Percentiles rank a stretch among this genome's conserved stretches.
These are phyloP conservation scores for Tetramorium parvispinum DNA, from an alignment of 1,140 invertebrate species.

Conservation along the genomic window DNA sequence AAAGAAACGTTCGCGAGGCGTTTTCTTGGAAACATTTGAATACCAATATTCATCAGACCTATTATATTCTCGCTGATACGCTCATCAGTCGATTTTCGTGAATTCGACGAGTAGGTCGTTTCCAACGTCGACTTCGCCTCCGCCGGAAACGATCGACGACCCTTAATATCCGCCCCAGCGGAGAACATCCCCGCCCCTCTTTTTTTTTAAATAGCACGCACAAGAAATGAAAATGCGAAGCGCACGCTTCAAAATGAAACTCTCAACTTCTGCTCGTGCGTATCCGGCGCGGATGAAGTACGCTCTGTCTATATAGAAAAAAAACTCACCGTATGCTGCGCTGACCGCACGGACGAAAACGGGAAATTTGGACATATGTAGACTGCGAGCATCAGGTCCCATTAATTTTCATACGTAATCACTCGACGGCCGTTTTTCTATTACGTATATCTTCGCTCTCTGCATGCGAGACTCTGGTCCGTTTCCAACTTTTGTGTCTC, in stretches of 20 bases:
- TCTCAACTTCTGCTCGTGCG: not conserved
- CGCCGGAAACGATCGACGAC: slow-evolving; percentile 36
- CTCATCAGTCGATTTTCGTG: slow-evolving; percentile 34
- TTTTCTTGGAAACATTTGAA: slow-evolving; percentile 83
- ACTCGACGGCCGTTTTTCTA: slow-evolving; percentile 59
- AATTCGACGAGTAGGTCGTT: slow-evolving; percentile 29
- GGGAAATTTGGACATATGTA: slow-evolving; percentile 34
- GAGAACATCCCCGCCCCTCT: not conserved
- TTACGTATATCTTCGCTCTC: slow-evolving; percentile 73
- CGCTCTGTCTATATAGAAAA: not conserved
- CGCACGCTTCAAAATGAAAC: not conserved
- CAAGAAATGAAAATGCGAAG: slow-evolving; percentile 25
- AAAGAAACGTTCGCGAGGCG: slow-evolving; percentile 26
- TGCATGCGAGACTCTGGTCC: slow-evolving; percentile 77
- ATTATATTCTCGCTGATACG: slow-evolving; percentile 44
- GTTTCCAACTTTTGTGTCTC: slow-evolving; percentile 75
- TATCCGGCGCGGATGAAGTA: not conserved
- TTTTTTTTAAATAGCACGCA: slow-evolving; percentile 9
- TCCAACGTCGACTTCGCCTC: slow-evolving; percentile 29
- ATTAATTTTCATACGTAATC: slow-evolving; percentile 64
- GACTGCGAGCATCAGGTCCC: slow-evolving; percentile 48
- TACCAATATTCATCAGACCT: slow-evolving; percentile 82
- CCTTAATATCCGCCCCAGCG: slow-evolving; percentile 14
- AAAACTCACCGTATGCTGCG: slow-evolving; percentile 16
- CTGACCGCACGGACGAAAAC: slow-evolving; percentile 44